Evolutionary conservation across 2,113 vertebrate genomes (phyloP).

Genomic region (Eulemur rufifrons): DNA sequence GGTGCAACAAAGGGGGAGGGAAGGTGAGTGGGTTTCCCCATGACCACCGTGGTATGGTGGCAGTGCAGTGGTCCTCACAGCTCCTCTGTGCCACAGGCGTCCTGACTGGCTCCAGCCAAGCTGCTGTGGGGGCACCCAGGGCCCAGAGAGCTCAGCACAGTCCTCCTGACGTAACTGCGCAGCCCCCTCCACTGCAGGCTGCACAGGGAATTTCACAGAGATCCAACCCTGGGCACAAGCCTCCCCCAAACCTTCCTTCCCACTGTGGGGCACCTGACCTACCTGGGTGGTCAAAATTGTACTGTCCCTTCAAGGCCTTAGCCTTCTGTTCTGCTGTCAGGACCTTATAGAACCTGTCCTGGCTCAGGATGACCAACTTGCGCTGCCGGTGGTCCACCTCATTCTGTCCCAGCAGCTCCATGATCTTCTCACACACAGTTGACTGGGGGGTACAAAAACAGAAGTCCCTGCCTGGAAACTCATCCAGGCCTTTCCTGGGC

Average conservation of each 20-base stretch:
- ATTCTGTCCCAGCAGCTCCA: constrained; percentile 98
- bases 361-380: constrained; percentile 95
- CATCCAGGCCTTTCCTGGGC: neutral
- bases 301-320: constrained; percentile 95
- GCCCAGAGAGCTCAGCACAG: neutral
- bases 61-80: neutral
- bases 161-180: neutral
- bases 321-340: constrained; percentile 94
- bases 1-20: neutral
- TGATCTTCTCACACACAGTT: constrained; percentile 98
- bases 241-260: too few relatives aligned
- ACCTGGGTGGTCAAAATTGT: constrained; percentile 99
- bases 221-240: neutral
- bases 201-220: rapidly evolving
- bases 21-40: rapidly evolving
- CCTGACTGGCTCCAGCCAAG: neutral
- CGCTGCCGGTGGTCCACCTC: constrained; percentile 95
- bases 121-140: neutral
- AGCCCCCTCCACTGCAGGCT: neutral
- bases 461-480: neutral
- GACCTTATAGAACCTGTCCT: constrained; percentile 96
- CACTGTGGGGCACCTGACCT: neutral
- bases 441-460: constrained; percentile 84
- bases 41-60: rapidly evolving
- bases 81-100: neutral